These are phyloP conservation scores for Corythoichthys haematopterus DNA, from an alignment of 2,113 vertebrate genomes.

Conservation along the genomic window DNA sequence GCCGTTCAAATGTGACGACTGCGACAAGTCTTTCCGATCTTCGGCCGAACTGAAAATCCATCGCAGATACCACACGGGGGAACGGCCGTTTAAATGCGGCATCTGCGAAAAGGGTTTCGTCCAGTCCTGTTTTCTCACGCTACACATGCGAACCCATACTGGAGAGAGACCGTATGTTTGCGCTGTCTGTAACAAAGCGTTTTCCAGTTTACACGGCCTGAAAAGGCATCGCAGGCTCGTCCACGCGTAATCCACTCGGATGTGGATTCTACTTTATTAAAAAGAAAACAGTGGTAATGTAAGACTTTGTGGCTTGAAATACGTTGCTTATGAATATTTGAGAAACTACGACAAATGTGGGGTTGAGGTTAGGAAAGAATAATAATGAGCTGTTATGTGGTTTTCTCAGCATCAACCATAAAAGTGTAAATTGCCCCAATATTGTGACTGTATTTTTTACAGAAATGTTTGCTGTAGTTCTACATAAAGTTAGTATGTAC, in stretches of 20 bases:
- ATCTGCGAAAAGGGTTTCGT: slow-evolving; percentile 66
- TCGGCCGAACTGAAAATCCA: slow-evolving; percentile 62
- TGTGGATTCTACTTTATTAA: background rate
- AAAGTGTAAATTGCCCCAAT: slow-evolving; percentile 44
- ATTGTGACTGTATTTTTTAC: slow-evolving; percentile 59
- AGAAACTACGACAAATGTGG: background rate
- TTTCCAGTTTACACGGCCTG: slow-evolving; percentile 64
- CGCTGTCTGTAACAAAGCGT: slow-evolving; percentile 53
- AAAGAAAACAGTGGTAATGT: background rate
- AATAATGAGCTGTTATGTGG: background rate
- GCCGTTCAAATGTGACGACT: slow-evolving; percentile 65
- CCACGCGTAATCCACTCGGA: slow-evolving; percentile 42
- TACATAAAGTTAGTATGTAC: slow-evolving; percentile 54
- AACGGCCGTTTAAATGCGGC: slow-evolving; percentile 61
- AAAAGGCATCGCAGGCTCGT: slow-evolving; percentile 65
- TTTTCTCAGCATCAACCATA: slow-evolving; percentile 10
- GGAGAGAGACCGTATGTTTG: slow-evolving; percentile 65
- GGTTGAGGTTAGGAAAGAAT: background rate
- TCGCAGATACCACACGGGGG: slow-evolving; percentile 61
- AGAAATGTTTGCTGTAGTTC: slow-evolving; percentile 51
- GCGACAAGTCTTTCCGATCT: slow-evolving; percentile 63
- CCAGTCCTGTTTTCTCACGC: slow-evolving; percentile 65
- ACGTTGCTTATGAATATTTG: background rate
- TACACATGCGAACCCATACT: slow-evolving; percentile 68
- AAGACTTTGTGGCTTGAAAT: background rate